These are phyloP conservation scores for Tachyglossus aculeatus DNA, from an alignment of 2,797 vertebrate genomes.

Conservation along the genomic window DNA sequence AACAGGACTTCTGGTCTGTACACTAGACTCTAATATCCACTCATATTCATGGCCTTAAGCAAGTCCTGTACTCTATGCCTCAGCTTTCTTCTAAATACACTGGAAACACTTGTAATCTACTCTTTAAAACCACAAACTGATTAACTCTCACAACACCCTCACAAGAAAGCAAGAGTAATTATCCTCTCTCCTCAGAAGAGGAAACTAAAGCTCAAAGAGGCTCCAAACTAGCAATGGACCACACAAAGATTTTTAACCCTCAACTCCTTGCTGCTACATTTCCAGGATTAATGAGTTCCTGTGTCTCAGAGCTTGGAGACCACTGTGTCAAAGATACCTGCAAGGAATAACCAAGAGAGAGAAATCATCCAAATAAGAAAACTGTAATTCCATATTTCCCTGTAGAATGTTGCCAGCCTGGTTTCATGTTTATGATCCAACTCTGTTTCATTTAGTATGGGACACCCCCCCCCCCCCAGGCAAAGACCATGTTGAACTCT, in stretches of 20 bases:
- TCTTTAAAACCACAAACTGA: too few relatives aligned
- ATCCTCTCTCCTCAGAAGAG: neutral
- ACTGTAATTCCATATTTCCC: neutral
- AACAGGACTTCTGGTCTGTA: too few relatives aligned
- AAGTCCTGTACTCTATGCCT: too few relatives aligned
- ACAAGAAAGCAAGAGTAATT: neutral
- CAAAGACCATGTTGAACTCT: neutral
- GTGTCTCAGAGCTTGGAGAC: neutral
- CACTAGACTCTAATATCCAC: too few relatives aligned
- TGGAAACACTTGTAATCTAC: too few relatives aligned
- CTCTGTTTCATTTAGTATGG: conserved; percentile 25
- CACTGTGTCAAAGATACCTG: too few relatives aligned
- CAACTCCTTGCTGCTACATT: neutral
- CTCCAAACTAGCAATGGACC: neutral
- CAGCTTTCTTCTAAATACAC: too few relatives aligned
- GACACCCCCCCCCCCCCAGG: neutral
- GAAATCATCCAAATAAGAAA: neutral
- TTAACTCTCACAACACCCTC: too few relatives aligned
- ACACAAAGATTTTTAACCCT: neutral
- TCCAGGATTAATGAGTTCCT: conserved; percentile 10
- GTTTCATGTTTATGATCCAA: neutral
- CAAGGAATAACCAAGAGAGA: too few relatives aligned
- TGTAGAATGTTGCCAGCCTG: neutral
- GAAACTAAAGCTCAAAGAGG: neutral
- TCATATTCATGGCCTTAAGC: too few relatives aligned